Evolutionary conservation across 2,113 vertebrate species (phyloP), one percentile per base, ranked within the genome.

Genomic region (Nymphicus hollandicus): DNA sequence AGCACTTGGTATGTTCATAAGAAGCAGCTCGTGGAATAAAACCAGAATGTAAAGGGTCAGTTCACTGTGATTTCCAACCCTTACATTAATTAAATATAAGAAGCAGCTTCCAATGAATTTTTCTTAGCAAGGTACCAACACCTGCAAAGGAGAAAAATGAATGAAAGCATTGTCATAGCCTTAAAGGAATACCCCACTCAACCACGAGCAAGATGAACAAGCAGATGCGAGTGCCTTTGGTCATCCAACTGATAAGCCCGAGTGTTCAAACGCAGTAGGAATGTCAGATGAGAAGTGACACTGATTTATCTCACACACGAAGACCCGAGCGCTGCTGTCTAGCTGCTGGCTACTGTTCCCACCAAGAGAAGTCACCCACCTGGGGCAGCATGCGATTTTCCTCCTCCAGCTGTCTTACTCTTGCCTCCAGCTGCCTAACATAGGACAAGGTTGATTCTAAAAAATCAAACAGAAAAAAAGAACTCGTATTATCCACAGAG

Each of bases 381-480:
- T 98, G 98, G 98, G 98, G 98, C 96, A 98, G 98, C 98, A 98
- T 96, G 97, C 98, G 98, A 94, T 98, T 98, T 96, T 98, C 98
- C 95, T 98, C 98, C 96, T 98, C 98, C 98, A 98, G 98, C 98
- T 98, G 98, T 98, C 98, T 98, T 96, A 98, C 98, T 98, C 98
- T 98, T 85, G 98, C 98, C 97, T 98, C 98, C 98, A 98, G 98
- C 98, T 98, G 98, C 98, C 98, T 98, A 98, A 98, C 98, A 98
- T 98, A 98, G 97, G 98, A 98, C 98, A 98, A 98, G 96, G 98
- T 98, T 97, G 98, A 97, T 98, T 98, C 98, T 98, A 98, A 98
- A 98, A 96, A 98, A 98, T 98, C 95, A 96, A 98, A 98, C 97
- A 96, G 97, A 95, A 98, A 94, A 96, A 91, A 95, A 88, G 96